These are phyloP conservation scores for Tangara arthus DNA, from an alignment of 2,797 vertebrate species.

Conservation along the genomic window DNA sequence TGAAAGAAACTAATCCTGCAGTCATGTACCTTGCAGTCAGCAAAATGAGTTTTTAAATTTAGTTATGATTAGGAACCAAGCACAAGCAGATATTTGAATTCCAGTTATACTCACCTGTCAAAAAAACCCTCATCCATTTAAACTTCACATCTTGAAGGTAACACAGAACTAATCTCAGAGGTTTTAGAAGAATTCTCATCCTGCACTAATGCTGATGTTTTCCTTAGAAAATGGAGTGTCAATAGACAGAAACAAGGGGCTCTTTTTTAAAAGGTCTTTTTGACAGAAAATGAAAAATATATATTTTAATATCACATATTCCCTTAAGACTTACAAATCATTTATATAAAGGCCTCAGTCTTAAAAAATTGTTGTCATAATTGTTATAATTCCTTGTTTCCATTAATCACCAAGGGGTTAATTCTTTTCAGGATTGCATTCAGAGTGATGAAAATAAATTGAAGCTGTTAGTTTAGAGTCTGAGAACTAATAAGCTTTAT, in stretches of 20 bases:
- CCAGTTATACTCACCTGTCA: neutral
- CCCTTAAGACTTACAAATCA: neutral
- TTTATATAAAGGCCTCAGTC: neutral
- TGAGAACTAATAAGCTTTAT: neutral
- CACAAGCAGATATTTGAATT: neutral
- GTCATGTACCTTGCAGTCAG: neutral
- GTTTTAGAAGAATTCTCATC: neutral
- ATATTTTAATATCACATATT: neutral
- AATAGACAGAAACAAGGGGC: neutral
- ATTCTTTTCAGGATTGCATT: neutral
- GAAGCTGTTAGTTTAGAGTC: neutral
- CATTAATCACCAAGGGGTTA: neutral
- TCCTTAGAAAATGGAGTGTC: neutral
- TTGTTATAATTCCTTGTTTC: neutral
- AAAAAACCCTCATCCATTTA: neutral
- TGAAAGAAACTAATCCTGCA: neutral
- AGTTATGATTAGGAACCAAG: neutral
- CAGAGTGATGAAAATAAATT: neutral
- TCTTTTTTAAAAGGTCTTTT: neutral
- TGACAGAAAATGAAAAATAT: neutral
- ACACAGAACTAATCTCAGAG: neutral
- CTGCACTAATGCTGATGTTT: neutral
- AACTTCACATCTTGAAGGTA: neutral
- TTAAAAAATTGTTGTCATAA: neutral
- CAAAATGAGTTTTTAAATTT: neutral